Base-by-base conservation (phyloP, 1,140 invertebrate genomes). In the Atta colombica region DNA sequence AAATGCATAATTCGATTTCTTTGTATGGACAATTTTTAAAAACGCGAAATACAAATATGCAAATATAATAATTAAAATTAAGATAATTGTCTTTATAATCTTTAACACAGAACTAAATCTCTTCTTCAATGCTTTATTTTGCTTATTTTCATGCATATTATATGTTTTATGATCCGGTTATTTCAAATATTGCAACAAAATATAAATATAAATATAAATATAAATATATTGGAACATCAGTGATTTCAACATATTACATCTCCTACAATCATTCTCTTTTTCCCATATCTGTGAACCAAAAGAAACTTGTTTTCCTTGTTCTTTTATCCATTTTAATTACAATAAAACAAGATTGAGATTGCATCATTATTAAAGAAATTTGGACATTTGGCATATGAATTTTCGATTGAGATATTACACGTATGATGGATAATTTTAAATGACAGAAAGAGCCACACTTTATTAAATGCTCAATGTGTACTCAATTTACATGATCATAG, bases 401-500 rank as follows among this genome's bases (percentile, higher is more conserved):
- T 81, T 71, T 12, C 7, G 66, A 81, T 71, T 72, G n/a, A 81
- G 31, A 60, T 12, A 6, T 71, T 45, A 16, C 4, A 21, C 8
- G 31, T 71, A 31, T 69, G 35, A 51, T 28, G 35, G 16, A 10
- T 72, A 81, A 81, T 81, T 78, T 71, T 81, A 71, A 81, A 6
- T 72, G 78, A 81, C 66, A 61, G 78, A 71, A 55, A 58, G 35
- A 58, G 51, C 65, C 16, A 55, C 39, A 51, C n/a, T 81, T 81
- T 39, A 81, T 81, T 71, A 72, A 72, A 72, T 35, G 35, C 25
- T 8, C 16, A 16, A 81, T 31, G 35, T 45, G 66, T 10, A 35
- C 78, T 25, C 25, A 72, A 81, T 81, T 81, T 81, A 35, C 78
- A 71, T 81, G 78, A 81, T 81, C 51, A 81, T 35, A 72, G 78